Base-by-base conservation (phyloP, 2,113 vertebrate species). In the Ameiurus melas region DNA sequence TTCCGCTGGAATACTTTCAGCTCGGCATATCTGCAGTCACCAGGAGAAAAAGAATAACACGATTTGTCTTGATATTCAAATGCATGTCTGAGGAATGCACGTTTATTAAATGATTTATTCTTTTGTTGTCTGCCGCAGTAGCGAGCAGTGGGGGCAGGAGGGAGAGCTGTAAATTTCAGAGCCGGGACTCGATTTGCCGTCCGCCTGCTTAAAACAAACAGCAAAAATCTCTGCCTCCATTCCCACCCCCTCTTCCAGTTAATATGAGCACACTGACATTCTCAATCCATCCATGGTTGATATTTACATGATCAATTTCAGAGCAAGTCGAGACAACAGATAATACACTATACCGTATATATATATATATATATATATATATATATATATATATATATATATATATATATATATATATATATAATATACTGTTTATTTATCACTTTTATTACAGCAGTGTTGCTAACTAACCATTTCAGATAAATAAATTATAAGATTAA, bases 41-140 rank as follows among this genome's bases (percentile, higher is more conserved):
- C 88, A 36, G 90, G 90, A 90, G 90, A 7, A 71, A 55, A 55
- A 43, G 92, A 93, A 92, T 90, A 86, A 86, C 92, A 92, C 88
- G 84, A 95, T 95, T 94, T 94, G 93, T 95, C 94, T 94, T 94
- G 93, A 95, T 95, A 94, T 94, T 94, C 92, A 94, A 93, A 94
- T 95, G 92, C 71, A 87, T 91, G 93, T 94, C 93, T 93, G 92
- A 91, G 92, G 89, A 91, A 91, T 60, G 92, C 92, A 94, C 93
- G 92, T 92, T 95, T 82, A 82, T 60, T 60, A 94, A 95, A 94
- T 92, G 71, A 89, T 90, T 87, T 91, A 93, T 91, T 92, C 87
- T 86, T 86, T 19, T 86, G 88, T 87, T 85, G 78, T 79, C 64
- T 79, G 62, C 77, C 36, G 58, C 25, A 62, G 81, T 73, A 58